phyloP scores from a whole-genome alignment of 2,888 invertebrate genomes.

The Elmis aenea region DNA sequence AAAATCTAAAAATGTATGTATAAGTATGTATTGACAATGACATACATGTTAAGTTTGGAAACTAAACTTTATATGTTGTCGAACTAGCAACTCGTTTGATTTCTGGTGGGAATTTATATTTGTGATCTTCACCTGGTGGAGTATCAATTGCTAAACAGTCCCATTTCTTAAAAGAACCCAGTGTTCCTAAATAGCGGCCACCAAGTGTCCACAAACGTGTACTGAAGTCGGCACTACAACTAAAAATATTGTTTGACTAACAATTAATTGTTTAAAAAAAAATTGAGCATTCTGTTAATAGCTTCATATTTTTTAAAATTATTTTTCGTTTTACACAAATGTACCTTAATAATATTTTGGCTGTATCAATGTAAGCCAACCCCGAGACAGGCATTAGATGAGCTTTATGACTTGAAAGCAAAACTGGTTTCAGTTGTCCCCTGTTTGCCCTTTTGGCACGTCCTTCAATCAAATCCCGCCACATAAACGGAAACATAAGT shows the following conservation, averaged over 20 bases:
- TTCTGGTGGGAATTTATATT: constrained; percentile 66
- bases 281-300: too few relatives aligned
- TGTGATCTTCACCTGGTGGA: constrained; percentile 45
- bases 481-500: constrained; percentile 67
- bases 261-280: background rate
- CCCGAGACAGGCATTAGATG: constrained; percentile 65
- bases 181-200: constrained; percentile 64
- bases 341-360: constrained; percentile 66
- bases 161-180: constrained; percentile 69
- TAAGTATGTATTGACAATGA: too few relatives aligned
- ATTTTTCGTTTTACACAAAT: too few relatives aligned
- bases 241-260: constrained; percentile 11
- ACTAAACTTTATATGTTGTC: constrained; percentile 59
- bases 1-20: constrained; percentile 37
- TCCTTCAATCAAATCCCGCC: constrained; percentile 61
- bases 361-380: constrained; percentile 61
- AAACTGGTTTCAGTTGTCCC: constrained; percentile 58
- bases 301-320: background rate
- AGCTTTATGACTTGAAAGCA: constrained; percentile 66
- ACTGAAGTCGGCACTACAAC: constrained; percentile 51
- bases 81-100: constrained; percentile 68
- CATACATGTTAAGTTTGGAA: background rate
- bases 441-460: constrained; percentile 62
- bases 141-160: constrained; percentile 45
- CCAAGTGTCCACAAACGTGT: constrained; percentile 71